A percentile compares a stretch with the other conserved stretches of the same genome.
Conservation (phyloP, 2,888 invertebrate species). For the Tetramorium bicarinatum region DNA sequence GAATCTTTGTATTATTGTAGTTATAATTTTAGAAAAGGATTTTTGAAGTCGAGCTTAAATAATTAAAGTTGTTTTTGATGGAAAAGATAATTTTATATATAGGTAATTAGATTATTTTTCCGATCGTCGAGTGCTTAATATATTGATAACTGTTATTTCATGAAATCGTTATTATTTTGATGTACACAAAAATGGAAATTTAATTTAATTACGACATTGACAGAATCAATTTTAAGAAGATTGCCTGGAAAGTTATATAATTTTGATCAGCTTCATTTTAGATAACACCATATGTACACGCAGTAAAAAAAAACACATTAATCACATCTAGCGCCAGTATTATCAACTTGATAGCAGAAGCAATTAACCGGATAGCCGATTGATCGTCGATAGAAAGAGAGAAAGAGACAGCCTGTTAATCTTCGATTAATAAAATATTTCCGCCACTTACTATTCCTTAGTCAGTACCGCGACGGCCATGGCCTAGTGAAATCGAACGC, state of each 20-base stretch:
- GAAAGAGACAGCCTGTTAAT: slow-evolving; percentile 67
- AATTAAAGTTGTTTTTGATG: not conserved
- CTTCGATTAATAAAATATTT: slow-evolving; percentile 80
- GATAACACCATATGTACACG: not conserved
- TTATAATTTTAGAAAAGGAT: not conserved
- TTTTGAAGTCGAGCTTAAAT: not conserved
- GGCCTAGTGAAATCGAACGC: slow-evolving; percentile 77
- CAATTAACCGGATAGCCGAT: not conserved
- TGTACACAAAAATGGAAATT: not conserved
- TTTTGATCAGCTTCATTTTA: not conserved
- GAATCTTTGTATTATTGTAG: not conserved
- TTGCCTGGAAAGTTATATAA: not conserved
- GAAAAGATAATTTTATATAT: not conserved
- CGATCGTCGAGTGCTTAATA: not conserved
- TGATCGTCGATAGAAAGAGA: not conserved
- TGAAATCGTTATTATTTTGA: not conserved
- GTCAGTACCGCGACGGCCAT: slow-evolving; percentile 68
- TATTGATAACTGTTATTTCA: not conserved
- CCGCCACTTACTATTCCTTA: slow-evolving; percentile 68
- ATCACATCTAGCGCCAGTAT: not conserved
- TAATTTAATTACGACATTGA: not conserved
- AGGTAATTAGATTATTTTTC: not conserved
- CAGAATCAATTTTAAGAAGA: not conserved
- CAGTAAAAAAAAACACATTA: not conserved
- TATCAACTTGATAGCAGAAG: not conserved